These are phyloP conservation scores for Dusona sp. DNA, from an alignment of 2,888 invertebrate species.

Conservation along the genomic window DNA sequence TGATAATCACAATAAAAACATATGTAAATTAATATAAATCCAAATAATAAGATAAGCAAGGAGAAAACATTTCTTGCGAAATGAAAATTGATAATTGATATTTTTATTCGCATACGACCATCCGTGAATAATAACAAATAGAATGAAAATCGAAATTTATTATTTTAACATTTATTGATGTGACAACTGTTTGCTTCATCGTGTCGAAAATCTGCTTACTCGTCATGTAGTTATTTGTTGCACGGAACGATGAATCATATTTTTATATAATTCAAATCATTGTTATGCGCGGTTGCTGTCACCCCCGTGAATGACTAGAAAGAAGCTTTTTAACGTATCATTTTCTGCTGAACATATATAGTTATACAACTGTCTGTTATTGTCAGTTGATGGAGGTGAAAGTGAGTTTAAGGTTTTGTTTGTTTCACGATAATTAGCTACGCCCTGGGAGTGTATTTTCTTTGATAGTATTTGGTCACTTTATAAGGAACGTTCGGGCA, in stretches of 20 bases:
- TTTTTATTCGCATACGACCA: background rate
- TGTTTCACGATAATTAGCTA: slow-evolving; percentile 33
- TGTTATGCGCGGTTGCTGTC: background rate
- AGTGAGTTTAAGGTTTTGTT: background rate
- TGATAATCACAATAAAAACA: background rate
- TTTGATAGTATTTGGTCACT: background rate
- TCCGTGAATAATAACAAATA: background rate
- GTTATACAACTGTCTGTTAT: slow-evolving; percentile 26
- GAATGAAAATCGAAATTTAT: background rate
- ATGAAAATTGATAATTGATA: background rate
- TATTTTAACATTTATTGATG: background rate
- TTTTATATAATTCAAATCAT: slow-evolving; percentile 8
- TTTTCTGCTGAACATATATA: slow-evolving; percentile 11
- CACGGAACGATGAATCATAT: slow-evolving; percentile 49
- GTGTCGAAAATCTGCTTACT: slow-evolving; percentile 41
- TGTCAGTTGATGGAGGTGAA: slow-evolving; percentile 45
- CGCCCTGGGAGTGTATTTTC: slow-evolving; percentile 9
- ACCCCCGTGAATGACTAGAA: slow-evolving; percentile 7
- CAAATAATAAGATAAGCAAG: background rate
- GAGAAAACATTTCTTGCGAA: background rate
- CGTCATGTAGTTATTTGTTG: slow-evolving; percentile 42
- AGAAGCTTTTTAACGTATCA: background rate
- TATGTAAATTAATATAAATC: background rate
- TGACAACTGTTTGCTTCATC: background rate
- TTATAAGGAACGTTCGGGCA: slow-evolving; percentile 15